phyloP scores from a whole-genome alignment of 2,797 vertebrate species.

The Valencia hispanica region DNA sequence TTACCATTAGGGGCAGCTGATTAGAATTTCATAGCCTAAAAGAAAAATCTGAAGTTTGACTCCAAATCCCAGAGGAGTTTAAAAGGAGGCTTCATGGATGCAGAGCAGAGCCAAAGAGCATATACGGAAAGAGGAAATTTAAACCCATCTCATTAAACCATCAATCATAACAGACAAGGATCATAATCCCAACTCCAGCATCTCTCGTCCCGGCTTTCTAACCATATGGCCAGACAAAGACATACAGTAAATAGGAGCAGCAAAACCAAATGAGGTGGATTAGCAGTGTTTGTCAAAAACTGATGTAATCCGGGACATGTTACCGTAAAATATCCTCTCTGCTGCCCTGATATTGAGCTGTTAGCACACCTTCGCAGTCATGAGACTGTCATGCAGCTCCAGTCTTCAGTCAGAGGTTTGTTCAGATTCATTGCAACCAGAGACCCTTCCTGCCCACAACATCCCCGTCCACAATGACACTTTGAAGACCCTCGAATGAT shows the following conservation, averaged over 20 bases:
- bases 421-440: not conserved
- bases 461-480: not conserved
- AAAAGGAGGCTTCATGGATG: not conserved
- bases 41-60: not conserved
- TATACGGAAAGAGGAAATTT: not conserved
- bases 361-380: not conserved
- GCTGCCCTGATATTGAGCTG: not conserved
- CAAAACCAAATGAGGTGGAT: not conserved
- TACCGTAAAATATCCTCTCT: not conserved
- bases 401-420: not conserved
- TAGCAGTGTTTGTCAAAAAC: not conserved
- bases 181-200: not conserved
- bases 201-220: not conserved
- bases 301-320: too few species aligned
- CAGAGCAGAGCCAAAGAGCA: not conserved
- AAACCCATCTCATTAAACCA: not conserved
- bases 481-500: not conserved
- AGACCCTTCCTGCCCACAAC: not conserved
- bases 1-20: not conserved
- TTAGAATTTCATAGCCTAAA: not conserved
- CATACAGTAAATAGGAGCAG: not conserved
- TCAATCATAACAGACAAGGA: not conserved
- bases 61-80: not conserved
- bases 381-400: not conserved
- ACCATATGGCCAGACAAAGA: too few species aligned